Evolutionary conservation across 2,797 vertebrate genomes (phyloP).

Genomic region (Poeciliopsis infans): DNA sequence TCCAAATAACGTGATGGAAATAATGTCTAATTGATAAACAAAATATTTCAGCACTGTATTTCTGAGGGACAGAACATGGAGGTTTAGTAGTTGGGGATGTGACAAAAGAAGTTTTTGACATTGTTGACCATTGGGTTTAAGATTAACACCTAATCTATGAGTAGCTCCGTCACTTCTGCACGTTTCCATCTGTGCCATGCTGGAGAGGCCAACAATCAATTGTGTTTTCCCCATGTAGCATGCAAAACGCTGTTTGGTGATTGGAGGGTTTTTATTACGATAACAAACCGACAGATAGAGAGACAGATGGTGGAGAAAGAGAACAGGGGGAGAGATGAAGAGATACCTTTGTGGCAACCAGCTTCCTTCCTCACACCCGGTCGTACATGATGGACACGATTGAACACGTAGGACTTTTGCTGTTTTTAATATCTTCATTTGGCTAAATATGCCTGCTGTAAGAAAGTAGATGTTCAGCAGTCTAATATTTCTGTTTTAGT

Average conservation of each 20-base stretch:
- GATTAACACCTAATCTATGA: not conserved
- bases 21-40: not conserved
- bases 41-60: not conserved
- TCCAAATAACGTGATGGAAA: not conserved
- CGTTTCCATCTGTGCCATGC: conserved; percentile 35
- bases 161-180: conserved; percentile 8
- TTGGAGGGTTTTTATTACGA: conserved; percentile 36
- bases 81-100: not conserved
- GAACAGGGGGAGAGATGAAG: conserved; percentile 25
- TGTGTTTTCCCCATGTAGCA: conserved; percentile 57
- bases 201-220: conserved; percentile 42
- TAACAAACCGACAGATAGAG: conserved; percentile 14
- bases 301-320: conserved; percentile 18
- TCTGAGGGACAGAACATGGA: not conserved
- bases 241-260: conserved; percentile 35
- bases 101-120: not conserved
- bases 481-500: not conserved
- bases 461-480: not conserved
- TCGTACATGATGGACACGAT: conserved; percentile 54
- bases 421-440: conserved; percentile 1
- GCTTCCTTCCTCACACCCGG: not conserved
- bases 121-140: not conserved
- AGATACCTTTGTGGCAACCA: conserved; percentile 7
- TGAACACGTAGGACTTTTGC: conserved; percentile 49
- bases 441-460: not conserved